Base-by-base conservation (phyloP, 2,888 invertebrate genomes). In the Aricia artaxerxes region DNA sequence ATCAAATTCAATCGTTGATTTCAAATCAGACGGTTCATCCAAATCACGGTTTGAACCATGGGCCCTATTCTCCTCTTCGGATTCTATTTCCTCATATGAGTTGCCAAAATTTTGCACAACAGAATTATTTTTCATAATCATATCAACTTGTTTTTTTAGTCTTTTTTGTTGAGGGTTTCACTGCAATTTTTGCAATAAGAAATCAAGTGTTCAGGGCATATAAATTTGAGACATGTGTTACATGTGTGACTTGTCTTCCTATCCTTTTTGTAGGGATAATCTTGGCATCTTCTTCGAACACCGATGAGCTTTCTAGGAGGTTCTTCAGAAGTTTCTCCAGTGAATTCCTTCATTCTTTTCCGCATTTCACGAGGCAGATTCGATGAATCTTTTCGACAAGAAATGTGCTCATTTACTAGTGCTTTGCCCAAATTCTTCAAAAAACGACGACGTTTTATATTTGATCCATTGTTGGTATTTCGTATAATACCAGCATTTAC, bases 401-500 rank as follows among this genome's bases (percentile, higher is more conserved):
- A 16, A 13, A 57, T 16, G 16, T 57, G 57, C 16, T 57, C 57
- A 57, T 16, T 13, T 16, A 57, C 57, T 57, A 57, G 57, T 16
- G 57, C 57, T 57, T 16, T 13, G 57, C 57, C 57, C 16, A 57
- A 16, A 57, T 57, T 57, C 57, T 57, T 57, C 16, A 57, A 16
- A 16, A 57, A 57, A 16, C 16, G 13, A 16, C 57, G 57, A 57
- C 57, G 57, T 16, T 57, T 57, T 57, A 16, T 57, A 44, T 44
- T 44, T 44, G 44, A 44, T 16, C 13, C 57, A 57, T 13, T 57
- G 16, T 57, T 57, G 57, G 13, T 57, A 57, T 57, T 57, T 57
- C 57, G 13, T 57, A 49, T 49, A 31, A 76, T 76, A 53, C n/a
- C 24, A 53, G 13, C 76, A 53, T 76, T 76, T 76, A 76, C 24